Percentiles rank a stretch among this genome's conserved stretches.
These are phyloP conservation scores for Chunga burmeisteri DNA, from an alignment of 2,113 vertebrate genomes.

Conservation along the genomic window DNA sequence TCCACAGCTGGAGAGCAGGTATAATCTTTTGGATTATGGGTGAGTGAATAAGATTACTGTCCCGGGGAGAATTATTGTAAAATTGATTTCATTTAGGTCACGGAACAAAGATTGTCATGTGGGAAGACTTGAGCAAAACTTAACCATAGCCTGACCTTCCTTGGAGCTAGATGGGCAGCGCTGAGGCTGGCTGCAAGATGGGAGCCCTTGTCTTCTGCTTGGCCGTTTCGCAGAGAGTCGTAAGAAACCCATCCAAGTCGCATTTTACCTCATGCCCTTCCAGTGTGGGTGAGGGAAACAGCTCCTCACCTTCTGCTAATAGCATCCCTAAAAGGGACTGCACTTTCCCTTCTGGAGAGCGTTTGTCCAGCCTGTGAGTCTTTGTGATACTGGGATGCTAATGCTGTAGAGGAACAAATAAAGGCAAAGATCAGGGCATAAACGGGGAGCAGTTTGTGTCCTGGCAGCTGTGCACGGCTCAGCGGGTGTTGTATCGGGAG, in stretches of 20 bases:
- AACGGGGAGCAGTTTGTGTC: neutral
- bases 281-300: neutral
- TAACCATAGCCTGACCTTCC: neutral
- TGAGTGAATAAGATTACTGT: neutral
- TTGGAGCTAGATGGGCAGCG: neutral
- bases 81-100: conserved; percentile 11
- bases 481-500: neutral
- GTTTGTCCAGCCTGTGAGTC: neutral
- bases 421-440: neutral
- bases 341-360: neutral
- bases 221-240: rapidly evolving
- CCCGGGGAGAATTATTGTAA: neutral
- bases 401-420: neutral
- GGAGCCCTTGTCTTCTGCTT: neutral
- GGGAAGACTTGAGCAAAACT: neutral
- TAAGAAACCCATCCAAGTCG: neutral
- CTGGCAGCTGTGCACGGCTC: rapidly evolving
- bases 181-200: neutral
- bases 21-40: neutral
- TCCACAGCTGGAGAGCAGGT: neutral
- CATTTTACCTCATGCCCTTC: neutral
- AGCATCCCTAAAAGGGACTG: neutral
- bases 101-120: neutral
- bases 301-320: neutral
- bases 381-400: neutral